Base-by-base conservation (phyloP, 2,113 vertebrate genomes). In the Cyprinodon tularosa region DNA sequence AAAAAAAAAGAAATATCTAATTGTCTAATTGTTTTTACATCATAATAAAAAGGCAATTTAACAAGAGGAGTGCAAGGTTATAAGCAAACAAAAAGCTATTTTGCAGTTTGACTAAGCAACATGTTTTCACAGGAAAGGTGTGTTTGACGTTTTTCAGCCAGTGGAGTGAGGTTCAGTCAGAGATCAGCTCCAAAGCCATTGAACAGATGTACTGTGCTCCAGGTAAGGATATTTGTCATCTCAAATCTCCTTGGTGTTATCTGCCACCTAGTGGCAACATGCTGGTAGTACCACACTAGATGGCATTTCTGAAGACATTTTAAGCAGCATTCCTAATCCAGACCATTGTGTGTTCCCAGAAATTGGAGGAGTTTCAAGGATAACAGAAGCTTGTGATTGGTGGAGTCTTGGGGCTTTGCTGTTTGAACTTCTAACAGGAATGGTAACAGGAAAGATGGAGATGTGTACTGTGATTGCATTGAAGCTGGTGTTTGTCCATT, bases 141-240 rank as follows among this genome's bases (percentile, higher is more conserved):
- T 95, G 94, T 79, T 94, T 99, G 90, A 99, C 98, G 0, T 99
- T 97, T 88, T 99, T 99, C 80, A 96, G 98, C 83, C 98, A 98
- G 89, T 99, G 98, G 98, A 95, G 96, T 20, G 97, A 99, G 62
- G 96, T 99, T 86, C 96, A 98, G 87, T 93, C 94, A 9, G 95
- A 94, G 66, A 96, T 90, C 68, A 94, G 94, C 94, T 87, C 87
- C 39, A 95, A 91, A 85, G 96, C 98, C 2, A 74, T 65, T 83
- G 96, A 98, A 44, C 89, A 96, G 75, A 95, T 99, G 81, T 98
- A 99, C 88, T 96, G 97, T 38, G 98, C 97, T 71, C 98, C 98
- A 94, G 98, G 98, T 98, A 93, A 94, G 12, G 2, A 20, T 59
- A 4, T n/a, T 62, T 69, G 5, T 22, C 0, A 66, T 0, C 29